Percentiles rank a stretch among this genome's conserved stretches.
These are phyloP conservation scores for Proctacanthus coquilletti DNA, from an alignment of 1,140 invertebrate genomes.

Conservation along the genomic window DNA sequence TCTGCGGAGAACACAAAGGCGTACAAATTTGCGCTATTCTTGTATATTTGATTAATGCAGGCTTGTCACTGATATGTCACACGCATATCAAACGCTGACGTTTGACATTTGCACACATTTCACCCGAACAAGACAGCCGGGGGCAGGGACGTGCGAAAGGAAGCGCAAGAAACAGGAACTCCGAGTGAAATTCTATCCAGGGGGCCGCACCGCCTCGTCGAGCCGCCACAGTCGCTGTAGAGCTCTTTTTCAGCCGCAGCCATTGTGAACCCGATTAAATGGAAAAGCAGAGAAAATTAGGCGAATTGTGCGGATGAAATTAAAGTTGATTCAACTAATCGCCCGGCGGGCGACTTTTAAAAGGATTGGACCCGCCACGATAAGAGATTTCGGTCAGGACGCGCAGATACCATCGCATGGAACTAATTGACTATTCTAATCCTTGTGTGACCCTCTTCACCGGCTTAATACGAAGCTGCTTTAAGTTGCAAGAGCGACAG, in stretches of 20 bases:
- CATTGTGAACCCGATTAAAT: background rate
- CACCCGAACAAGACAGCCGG: background rate
- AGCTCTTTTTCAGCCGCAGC: background rate
- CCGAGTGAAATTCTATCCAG: background rate
- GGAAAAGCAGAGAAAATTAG: background rate
- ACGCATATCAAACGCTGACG: slow-evolving; percentile 31
- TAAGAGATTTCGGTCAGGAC: no score
- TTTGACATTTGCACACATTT: slow-evolving; percentile 24
- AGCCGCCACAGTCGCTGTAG: background rate
- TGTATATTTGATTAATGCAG: slow-evolving; percentile 33
- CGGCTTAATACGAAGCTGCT: no score
- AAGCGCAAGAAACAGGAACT: background rate
- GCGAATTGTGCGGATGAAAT: background rate
- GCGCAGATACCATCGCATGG: no score
- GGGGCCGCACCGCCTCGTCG: background rate
- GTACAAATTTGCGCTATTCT: no score
- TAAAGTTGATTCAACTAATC: no score
- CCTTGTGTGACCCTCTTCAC: no score
- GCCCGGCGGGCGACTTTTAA: no score
- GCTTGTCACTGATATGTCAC: slow-evolving; percentile 32
- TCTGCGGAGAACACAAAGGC: no score
- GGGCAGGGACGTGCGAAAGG: background rate
- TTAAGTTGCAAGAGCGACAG: no score
- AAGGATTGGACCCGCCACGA: no score
- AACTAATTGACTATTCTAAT: no score